phyloP scores from a whole-genome alignment of 2,888 invertebrate genomes.

The Nematopogon swammerdamellus region DNA sequence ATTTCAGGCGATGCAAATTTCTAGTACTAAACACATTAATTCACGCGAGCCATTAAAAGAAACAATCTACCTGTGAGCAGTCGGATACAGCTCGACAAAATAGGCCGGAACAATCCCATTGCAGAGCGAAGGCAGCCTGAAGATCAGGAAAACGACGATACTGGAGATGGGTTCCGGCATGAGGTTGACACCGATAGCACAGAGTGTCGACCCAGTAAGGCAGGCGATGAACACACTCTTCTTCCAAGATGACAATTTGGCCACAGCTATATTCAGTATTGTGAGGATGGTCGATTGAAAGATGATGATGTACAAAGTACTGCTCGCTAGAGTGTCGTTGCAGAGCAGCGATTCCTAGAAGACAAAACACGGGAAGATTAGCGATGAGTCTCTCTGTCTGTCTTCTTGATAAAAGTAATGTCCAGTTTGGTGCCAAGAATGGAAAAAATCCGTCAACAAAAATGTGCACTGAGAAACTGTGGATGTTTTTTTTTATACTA shows the following conservation, averaged over 20 bases:
- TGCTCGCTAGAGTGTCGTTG: slow-evolving; percentile 48
- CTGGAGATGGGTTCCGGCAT: slow-evolving; percentile 41
- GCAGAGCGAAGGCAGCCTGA: slow-evolving; percentile 38
- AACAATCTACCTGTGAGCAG: slow-evolving; percentile 41
- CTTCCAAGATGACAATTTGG: slow-evolving; percentile 53
- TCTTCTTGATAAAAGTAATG: not conserved
- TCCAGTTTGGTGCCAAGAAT: not conserved
- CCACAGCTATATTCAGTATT: slow-evolving; percentile 54
- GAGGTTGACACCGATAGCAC: slow-evolving; percentile 39
- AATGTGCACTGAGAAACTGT: too few relatives aligned
- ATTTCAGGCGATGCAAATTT: too few relatives aligned
- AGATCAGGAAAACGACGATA: slow-evolving; percentile 35
- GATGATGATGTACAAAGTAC: slow-evolving; percentile 63
- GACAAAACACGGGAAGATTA: slow-evolving; percentile 18
- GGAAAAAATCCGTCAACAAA: slow-evolving; percentile 12
- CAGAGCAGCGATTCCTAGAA: slow-evolving; percentile 40
- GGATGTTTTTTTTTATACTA: too few relatives aligned
- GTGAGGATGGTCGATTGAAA: slow-evolving; percentile 61
- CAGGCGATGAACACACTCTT: slow-evolving; percentile 44
- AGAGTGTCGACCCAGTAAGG: slow-evolving; percentile 49
- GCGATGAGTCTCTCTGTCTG: not conserved
- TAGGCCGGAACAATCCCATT: slow-evolving; percentile 47
- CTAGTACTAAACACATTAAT: too few relatives aligned
- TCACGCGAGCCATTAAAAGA: too few relatives aligned
- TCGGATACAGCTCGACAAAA: slow-evolving; percentile 43